Conservation (phyloP, 2,113 vertebrate genomes). For the Xiphias gladius region DNA sequence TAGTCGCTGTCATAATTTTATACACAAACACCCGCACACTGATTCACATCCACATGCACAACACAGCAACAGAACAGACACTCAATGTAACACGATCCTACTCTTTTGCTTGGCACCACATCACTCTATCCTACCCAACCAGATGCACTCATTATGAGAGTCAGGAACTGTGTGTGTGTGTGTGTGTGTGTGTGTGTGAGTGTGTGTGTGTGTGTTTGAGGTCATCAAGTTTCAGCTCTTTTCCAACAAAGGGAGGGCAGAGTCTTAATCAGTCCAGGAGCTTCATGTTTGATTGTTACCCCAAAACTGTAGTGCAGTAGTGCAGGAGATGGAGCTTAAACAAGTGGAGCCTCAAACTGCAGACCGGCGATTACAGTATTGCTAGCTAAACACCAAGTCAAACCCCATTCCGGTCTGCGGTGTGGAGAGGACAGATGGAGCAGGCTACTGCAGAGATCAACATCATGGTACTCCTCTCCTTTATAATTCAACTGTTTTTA, state of each 20-base stretch:
- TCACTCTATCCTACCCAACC: constrained; percentile 44
- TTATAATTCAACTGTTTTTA: constrained; percentile 42
- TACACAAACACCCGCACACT: constrained; percentile 71
- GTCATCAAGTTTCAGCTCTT: constrained; percentile 59
- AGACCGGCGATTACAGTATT: neutral
- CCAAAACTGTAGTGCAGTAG: constrained; percentile 5
- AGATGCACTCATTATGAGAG: constrained; percentile 51
- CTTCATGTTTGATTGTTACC: constrained; percentile 16
- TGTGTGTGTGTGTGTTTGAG: constrained; percentile 19
- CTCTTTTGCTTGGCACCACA: constrained; percentile 47
- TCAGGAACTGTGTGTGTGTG: neutral
- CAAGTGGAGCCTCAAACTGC: neutral
- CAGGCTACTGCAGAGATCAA: constrained; percentile 31
- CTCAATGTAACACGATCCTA: constrained; percentile 57
- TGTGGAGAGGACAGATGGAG: constrained; percentile 8
- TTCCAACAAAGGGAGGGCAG: constrained; percentile 18
- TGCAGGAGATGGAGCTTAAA: constrained; percentile 14
- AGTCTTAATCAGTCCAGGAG: constrained; percentile 24
- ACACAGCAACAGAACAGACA: constrained; percentile 52
- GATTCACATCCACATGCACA: constrained; percentile 57
- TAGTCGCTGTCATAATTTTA: constrained; percentile 70
- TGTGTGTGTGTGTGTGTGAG: constrained; percentile 8
- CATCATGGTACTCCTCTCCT: constrained; percentile 7
- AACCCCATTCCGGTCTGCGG: neutral
- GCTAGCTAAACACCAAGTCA: neutral